A percentile compares a stretch with the other conserved stretches of the same genome.
These are phyloP conservation scores for Bucorvus abyssinicus DNA, from an alignment of 2,797 vertebrate species.

Conservation along the genomic window DNA sequence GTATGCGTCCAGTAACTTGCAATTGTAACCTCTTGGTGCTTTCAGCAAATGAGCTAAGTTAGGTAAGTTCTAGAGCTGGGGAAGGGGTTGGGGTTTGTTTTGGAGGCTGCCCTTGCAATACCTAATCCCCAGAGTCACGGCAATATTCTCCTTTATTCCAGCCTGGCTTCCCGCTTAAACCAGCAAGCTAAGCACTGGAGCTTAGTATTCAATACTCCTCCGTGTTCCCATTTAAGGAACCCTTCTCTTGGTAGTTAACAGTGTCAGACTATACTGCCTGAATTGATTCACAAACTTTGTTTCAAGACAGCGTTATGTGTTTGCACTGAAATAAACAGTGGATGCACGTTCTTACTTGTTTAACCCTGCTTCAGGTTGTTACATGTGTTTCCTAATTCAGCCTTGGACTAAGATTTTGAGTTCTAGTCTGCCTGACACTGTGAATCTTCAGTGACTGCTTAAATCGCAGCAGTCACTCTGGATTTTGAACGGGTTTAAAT, in stretches of 20 bases:
- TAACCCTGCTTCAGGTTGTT: background rate
- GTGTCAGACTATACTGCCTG: background rate
- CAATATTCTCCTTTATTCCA: background rate
- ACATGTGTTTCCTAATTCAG: background rate
- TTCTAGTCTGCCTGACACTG: background rate
- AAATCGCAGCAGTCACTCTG: background rate
- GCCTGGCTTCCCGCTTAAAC: background rate
- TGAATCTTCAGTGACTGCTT: background rate
- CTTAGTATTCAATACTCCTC: background rate
- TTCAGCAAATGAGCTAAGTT: background rate
- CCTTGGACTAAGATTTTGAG: background rate
- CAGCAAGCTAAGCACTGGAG: background rate
- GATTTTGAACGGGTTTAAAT: slow-evolving; percentile 26
- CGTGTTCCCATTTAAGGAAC: background rate
- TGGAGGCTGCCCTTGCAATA: background rate
- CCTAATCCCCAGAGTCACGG: background rate
- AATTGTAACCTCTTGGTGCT: background rate
- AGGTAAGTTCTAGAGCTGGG: background rate
- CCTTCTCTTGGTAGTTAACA: background rate
- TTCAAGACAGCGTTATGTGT: background rate
- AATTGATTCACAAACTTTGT: background rate
- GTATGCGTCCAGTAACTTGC: background rate
- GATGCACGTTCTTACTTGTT: background rate
- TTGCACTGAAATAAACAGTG: background rate
- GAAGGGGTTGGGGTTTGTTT: too few relatives aligned